A percentile compares a stretch with the other conserved stretches of the same genome.
Conservation (phyloP, 2,113 vertebrate species). For the Chaenogobius annularis region DNA sequence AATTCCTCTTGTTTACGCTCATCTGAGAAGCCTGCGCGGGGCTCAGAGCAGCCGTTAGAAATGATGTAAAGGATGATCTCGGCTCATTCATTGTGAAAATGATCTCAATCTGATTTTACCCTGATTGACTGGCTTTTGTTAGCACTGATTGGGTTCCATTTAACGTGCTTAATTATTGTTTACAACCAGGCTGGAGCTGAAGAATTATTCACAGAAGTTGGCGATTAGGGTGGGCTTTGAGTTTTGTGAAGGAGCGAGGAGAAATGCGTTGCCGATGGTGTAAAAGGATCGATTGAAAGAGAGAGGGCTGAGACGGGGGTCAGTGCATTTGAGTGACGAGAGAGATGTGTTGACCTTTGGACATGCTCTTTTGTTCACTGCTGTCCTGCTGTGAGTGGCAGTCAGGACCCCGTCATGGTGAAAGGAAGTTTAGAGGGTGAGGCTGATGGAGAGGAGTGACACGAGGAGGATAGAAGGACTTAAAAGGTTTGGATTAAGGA, state of each 20-base stretch:
- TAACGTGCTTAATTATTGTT: conserved; percentile 53
- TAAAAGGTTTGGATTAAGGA: not conserved
- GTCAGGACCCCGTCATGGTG: conserved; percentile 37
- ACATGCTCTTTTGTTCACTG: conserved; percentile 65
- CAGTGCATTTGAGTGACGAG: conserved; percentile 57
- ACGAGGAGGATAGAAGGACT: conserved; percentile 17
- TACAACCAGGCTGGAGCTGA: conserved; percentile 28
- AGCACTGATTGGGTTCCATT: conserved; percentile 48
- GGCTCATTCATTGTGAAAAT: conserved; percentile 22
- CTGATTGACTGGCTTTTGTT: conserved; percentile 32
- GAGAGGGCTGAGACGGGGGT: not conserved
- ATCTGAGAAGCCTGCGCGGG: not conserved
- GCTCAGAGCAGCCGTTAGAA: conserved; percentile 2
- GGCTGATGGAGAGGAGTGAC: conserved; percentile 26
- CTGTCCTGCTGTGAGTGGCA: conserved; percentile 61
- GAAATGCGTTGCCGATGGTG: conserved; percentile 5
- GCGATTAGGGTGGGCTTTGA: conserved; percentile 28
- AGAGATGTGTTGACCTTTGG: conserved; percentile 67
- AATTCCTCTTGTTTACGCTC: not conserved
- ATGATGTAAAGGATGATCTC: not conserved
- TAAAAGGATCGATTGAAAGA: conserved; percentile 41
- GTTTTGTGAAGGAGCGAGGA: not conserved
- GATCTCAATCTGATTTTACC: conserved; percentile 17
- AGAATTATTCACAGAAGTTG: conserved; percentile 45
- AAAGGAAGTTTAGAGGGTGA: not conserved